Base-by-base conservation (phyloP, 2,888 invertebrate species). In the Agapostemon virescens region DNA sequence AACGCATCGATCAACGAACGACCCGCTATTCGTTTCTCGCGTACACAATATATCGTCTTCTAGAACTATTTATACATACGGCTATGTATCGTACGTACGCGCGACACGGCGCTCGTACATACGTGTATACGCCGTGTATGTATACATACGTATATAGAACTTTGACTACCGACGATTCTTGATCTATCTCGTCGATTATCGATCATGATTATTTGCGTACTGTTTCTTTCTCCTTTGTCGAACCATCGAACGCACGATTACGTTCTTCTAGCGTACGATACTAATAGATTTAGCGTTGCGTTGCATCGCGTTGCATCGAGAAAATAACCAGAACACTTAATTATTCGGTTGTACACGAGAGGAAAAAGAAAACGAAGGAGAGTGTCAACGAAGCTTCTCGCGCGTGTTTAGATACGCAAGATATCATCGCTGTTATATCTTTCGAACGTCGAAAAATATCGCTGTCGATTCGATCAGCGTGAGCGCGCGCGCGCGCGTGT, bases 11-110 rank as follows among this genome's bases (percentile, higher is more conserved):
- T 20, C n/a, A n/a, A 30, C 20, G 11, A 67, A 55, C 68, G 74
- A 58, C 58, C 69, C 45, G 55, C 49, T 70, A 71, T 40, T 49
- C 61, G 55, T 58, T 75, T 78, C 63, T 33, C 58, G 68, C 64
- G 30, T 63, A 81, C 11, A 20, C n/a, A n/a, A n/a, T n/a, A n/a
- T 26, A 20, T 61, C 61, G 33, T 3, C 20, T 61, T 20, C 33
- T 20, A 33, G 1, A 26, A 30, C 30, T 61, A 3, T 61, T 20
- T 58, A 58, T 30, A 58, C 30, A 7, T 55, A 2, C 11, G 0
- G 9, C 9, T 0, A 20, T 9, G 20, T 61, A 20, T 20, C 5
- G 20, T 61, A 30, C 6, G 7, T 17, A 17, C 17, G 7, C 15
- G 26, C 7, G 11, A 40, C 38, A 38, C 38, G 38, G 1, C 7